Conservation (phyloP, 2,797 vertebrate species). For the Trachops cirrhosus region DNA sequence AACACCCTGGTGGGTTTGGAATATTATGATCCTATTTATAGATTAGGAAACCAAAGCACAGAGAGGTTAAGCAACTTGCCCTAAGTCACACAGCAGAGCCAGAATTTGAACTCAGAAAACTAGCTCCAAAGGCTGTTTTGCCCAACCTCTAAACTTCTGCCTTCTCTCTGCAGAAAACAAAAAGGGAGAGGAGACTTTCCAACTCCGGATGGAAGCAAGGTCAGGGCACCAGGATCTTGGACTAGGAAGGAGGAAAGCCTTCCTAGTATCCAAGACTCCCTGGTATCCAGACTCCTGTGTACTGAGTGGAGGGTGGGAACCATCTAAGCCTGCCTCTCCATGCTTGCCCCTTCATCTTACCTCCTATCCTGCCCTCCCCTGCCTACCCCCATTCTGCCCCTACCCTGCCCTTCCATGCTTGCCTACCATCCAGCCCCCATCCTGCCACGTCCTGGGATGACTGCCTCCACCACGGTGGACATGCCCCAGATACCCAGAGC, state of each 20-base stretch:
- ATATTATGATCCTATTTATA: not conserved
- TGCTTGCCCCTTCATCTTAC: not conserved
- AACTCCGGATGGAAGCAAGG: slow-evolving; percentile 43
- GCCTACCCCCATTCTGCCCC: not conserved
- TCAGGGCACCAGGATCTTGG: not conserved
- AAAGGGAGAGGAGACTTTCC: slow-evolving; percentile 42
- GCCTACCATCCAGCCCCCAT: not conserved
- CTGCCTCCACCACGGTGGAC: not conserved
- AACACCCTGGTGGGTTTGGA: not conserved
- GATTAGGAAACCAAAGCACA: not conserved
- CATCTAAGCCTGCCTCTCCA: not conserved
- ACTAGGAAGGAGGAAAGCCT: not conserved
- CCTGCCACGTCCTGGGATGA: not conserved
- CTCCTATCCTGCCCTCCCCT: not conserved
- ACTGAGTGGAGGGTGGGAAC: not conserved
- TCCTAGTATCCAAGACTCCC: too few relatives aligned
- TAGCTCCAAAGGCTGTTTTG: not conserved
- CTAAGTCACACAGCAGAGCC: not conserved
- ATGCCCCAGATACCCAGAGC: not conserved
- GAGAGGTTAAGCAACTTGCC: not conserved
- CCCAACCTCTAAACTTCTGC: not conserved
- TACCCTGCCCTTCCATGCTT: not conserved
- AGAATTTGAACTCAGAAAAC: not conserved
- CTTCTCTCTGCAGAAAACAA: slow-evolving; percentile 49
- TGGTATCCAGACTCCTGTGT: not conserved